Evolutionary conservation across 2,113 vertebrate genomes (phyloP), one percentile per base, ranked within the genome.

Genomic region (Oenanthe oenanthe): DNA sequence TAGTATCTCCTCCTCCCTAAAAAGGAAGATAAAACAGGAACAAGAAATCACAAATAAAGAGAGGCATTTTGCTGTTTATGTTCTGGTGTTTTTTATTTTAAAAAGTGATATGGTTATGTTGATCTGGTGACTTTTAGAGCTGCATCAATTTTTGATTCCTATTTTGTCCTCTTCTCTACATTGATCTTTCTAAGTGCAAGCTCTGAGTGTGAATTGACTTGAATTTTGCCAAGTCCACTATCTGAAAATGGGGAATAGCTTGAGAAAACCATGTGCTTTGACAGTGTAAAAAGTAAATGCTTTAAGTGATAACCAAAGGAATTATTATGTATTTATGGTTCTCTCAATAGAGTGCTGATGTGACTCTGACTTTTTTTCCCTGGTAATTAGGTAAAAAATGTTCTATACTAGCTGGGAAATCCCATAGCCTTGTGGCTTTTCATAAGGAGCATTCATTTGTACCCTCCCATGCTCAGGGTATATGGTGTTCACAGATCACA

Each of bases 11-110:
- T 89, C 77, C 85, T 88, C 85, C 62, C 62, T 65, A 66, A 68
- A 75, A 95, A 54, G 26, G 9, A 96, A 94, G 67, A 94, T 94
- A 93, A 92, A 91, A 45, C 28, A 75, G 57, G 50, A 89, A 79
- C 17, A 60, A 68, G 7, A 19, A 79, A 82, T 1, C 85, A 24
- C 22, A 79, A 62, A 89, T 88, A 93, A 84, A 47, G 31, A 85
- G 32, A 79, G 5, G 16, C 9, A 56, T 88, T 93, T 85, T 82
- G 14, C 38, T 92, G 53, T 93, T 85, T 85, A 54, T 28, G 9
- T 68, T 85, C 63, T 85, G 38, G 10, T 45, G 18, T 0, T 32
- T 38, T 88, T 82, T 17, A 24, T 10, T 72, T 81, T 88, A 50
- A 88, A 72, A 79, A 47, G n/a, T 36, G 62, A 75, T 54, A 81